Percentiles rank a stretch among this genome's conserved stretches.
Conservation (phyloP, 2,113 vertebrate species). For the Psammodynastes pulverulentus region DNA sequence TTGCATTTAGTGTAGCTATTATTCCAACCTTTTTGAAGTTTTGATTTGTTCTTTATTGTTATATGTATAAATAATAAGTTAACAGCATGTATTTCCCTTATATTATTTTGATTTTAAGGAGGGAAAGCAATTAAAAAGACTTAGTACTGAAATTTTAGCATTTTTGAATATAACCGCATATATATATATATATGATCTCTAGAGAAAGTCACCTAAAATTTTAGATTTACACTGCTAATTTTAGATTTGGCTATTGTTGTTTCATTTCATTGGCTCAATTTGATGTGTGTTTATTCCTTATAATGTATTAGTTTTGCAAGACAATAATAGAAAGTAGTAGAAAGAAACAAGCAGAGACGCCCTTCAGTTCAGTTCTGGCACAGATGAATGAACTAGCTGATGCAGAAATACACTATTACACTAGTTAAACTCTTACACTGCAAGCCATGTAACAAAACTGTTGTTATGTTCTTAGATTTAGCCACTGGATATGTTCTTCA, state of each 20-base stretch:
- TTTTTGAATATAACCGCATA: neutral
- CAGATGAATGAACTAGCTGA: neutral
- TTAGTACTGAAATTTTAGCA: neutral
- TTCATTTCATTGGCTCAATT: neutral
- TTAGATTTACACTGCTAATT: neutral
- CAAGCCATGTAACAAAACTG: neutral
- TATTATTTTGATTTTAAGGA: neutral
- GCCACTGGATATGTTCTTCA: neutral
- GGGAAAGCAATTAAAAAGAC: neutral
- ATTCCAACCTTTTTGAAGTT: neutral
- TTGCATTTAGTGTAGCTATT: neutral
- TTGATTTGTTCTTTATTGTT: neutral
- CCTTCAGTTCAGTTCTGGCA: neutral
- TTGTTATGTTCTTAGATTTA: neutral
- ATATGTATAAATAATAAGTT: neutral
- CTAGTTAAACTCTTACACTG: neutral
- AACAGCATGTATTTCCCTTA: neutral
- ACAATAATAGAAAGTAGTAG: neutral
- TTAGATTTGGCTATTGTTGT: neutral
- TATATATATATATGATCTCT: neutral
- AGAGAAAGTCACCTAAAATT: neutral
- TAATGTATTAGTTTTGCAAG: neutral
- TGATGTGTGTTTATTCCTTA: neutral
- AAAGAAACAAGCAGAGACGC: neutral
- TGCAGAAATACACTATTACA: neutral